Conservation (phyloP, 2,113 vertebrate species). For the Otus sunia region DNA sequence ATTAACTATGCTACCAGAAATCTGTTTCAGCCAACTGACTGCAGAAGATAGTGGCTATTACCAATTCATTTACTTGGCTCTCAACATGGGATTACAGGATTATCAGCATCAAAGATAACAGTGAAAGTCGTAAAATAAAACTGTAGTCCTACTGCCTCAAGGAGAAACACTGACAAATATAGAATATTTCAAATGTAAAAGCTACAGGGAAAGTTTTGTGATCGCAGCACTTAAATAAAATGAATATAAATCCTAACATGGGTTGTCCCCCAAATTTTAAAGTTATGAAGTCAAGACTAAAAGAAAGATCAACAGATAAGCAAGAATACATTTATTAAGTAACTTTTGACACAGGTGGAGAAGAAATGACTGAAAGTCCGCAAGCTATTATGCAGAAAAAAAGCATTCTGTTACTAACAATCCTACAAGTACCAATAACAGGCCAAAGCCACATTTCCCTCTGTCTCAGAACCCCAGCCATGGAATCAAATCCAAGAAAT, state of each 20-base stretch:
- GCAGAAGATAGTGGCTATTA: constrained; percentile 36
- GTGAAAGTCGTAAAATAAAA: neutral
- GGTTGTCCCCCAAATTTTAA: neutral
- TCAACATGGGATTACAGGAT: constrained; percentile 53
- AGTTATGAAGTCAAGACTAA: neutral
- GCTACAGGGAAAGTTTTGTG: neutral
- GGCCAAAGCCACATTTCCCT: neutral
- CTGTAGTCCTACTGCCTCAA: neutral
- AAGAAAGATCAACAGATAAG: neutral
- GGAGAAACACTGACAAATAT: neutral
- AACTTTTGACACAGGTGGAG: neutral
- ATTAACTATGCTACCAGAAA: constrained; percentile 40
- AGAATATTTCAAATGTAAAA: neutral
- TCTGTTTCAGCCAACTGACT: constrained; percentile 29
- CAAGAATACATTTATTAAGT: neutral
- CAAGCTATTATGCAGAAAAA: neutral
- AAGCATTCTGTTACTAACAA: neutral
- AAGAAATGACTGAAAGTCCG: neutral
- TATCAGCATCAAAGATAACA: constrained; percentile 42
- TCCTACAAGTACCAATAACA: neutral
- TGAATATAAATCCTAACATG: neutral
- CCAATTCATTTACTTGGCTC: constrained; percentile 43
- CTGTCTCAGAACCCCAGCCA: neutral
- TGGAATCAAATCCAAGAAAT: neutral
- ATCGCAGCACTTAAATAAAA: neutral